These are phyloP conservation scores for Crypturellus undulatus DNA, from an alignment of 2,113 vertebrate genomes.

Conservation along the genomic window DNA sequence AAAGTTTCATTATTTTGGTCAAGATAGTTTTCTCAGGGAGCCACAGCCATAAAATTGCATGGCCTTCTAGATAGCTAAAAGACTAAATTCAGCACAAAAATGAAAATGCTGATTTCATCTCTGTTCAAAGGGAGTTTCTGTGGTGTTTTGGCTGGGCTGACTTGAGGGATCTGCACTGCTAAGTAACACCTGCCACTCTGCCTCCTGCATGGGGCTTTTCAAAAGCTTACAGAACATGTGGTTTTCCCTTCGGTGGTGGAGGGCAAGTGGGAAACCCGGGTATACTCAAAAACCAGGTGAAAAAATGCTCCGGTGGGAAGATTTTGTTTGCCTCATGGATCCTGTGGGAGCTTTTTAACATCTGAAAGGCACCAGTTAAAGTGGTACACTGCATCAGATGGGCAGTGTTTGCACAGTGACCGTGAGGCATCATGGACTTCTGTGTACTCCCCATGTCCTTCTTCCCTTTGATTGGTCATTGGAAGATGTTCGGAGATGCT, in stretches of 20 bases:
- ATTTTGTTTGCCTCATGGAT: not conserved
- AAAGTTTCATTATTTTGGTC: not conserved
- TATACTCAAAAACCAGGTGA: not conserved
- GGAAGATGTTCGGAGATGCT: not conserved
- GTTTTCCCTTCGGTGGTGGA: not conserved
- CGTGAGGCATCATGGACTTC: not conserved
- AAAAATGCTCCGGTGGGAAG: accelerated
- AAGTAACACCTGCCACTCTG: not conserved
- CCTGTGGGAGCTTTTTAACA: not conserved
- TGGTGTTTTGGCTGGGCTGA: not conserved
- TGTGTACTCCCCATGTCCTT: not conserved
- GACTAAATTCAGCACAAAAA: not conserved
- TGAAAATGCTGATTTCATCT: not conserved
- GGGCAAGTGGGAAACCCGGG: not conserved
- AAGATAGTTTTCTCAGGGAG: not conserved
- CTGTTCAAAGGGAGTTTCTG: not conserved
- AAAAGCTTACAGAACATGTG: not conserved
- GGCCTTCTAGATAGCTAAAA: not conserved
- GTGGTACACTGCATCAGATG: not conserved
- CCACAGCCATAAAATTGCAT: not conserved
- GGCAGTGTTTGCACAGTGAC: not conserved
- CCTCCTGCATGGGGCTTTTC: not conserved
- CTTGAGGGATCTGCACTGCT: not conserved
- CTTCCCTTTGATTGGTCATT: not conserved
- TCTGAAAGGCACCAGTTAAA: not conserved